Evolutionary conservation across 2,888 invertebrate species (phyloP).

Genomic region (Caenorhabditis doughertyi): DNA sequence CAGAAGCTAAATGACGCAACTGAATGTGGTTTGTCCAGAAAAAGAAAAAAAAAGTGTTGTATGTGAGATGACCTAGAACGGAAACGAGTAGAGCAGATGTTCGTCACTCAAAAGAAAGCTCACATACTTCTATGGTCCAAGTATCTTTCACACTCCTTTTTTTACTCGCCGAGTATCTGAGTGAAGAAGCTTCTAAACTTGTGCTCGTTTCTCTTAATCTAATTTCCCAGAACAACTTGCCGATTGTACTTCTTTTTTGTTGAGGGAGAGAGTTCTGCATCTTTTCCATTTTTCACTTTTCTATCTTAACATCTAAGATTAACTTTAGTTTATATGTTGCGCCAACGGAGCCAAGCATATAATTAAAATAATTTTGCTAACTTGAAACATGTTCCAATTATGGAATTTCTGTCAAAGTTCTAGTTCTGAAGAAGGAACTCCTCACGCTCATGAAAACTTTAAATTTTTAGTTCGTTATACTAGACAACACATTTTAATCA

Average conservation of each 20-base stretch:
- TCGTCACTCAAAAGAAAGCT: conserved; percentile 13
- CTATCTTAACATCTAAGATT: conserved; percentile 2
- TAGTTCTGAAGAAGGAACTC: too few relatives aligned
- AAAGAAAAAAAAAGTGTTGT: conserved; percentile 14
- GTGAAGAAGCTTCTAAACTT: conserved; percentile 22
- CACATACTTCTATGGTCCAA: conserved; percentile 8
- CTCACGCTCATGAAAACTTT: too few relatives aligned
- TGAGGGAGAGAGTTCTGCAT: conserved; percentile 15
- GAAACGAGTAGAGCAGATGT: conserved; percentile 34
- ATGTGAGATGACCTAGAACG: conserved; percentile 34
- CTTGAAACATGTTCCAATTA: too few relatives aligned
- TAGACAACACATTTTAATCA: not conserved
- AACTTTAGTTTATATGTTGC: not conserved
- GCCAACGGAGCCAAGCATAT: not conserved
- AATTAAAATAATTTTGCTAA: not conserved
- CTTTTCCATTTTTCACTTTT: conserved; percentile 35
- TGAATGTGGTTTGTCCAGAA: conserved; percentile 2
- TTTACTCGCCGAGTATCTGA: conserved; percentile 1
- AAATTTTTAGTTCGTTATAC: too few relatives aligned
- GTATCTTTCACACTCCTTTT: conserved; percentile 23
- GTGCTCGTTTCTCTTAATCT: conserved; percentile 55
- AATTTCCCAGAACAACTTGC: conserved; percentile 46
- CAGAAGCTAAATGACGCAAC: conserved; percentile 15
- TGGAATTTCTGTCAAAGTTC: too few relatives aligned
- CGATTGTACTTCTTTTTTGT: conserved; percentile 43